phyloP scores from a whole-genome alignment of 2,888 invertebrate genomes.

The Seira sanloemensis region DNA sequence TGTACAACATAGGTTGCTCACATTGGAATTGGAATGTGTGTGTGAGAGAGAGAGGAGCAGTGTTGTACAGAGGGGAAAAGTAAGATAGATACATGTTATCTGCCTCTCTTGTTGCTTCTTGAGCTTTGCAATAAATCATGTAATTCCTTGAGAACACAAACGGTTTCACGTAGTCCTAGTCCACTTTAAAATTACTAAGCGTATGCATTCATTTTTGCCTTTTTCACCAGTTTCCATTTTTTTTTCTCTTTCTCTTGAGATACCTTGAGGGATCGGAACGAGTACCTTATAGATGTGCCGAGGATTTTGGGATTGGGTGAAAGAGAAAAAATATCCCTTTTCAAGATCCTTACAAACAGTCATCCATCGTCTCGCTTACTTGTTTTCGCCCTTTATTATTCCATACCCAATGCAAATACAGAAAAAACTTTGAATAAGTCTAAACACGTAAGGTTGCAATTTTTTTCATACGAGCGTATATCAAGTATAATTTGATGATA shows the following conservation, averaged over 20 bases:
- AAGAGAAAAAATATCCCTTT: conserved; percentile 30
- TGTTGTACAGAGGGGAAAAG: neutral
- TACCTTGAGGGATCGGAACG: neutral
- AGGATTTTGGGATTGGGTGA: conserved; percentile 22
- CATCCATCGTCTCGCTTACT: conserved; percentile 40
- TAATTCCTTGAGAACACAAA: conserved; percentile 62
- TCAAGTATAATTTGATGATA: conserved; percentile 60
- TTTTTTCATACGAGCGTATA: conserved; percentile 47
- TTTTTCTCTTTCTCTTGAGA: conserved; percentile 5
- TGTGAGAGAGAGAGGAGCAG: neutral
- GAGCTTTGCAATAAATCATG: conserved; percentile 61
- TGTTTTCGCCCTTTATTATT: conserved; percentile 43
- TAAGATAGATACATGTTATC: conserved; percentile 40
- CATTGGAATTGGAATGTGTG: too few species aligned
- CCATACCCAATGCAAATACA: conserved; percentile 19
- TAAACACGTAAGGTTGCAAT: conserved; percentile 6
- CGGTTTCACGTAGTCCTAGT: conserved; percentile 49
- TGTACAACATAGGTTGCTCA: neutral
- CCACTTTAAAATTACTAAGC: conserved; percentile 35
- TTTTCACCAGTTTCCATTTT: too few species aligned
- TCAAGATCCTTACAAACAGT: conserved; percentile 31
- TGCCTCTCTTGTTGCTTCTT: conserved; percentile 62
- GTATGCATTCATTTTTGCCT: conserved; percentile 25
- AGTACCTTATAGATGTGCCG: neutral
- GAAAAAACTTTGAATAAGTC: neutral